phyloP scores from a whole-genome alignment of 2,797 vertebrate species.

The Emydoidea blandingii region DNA sequence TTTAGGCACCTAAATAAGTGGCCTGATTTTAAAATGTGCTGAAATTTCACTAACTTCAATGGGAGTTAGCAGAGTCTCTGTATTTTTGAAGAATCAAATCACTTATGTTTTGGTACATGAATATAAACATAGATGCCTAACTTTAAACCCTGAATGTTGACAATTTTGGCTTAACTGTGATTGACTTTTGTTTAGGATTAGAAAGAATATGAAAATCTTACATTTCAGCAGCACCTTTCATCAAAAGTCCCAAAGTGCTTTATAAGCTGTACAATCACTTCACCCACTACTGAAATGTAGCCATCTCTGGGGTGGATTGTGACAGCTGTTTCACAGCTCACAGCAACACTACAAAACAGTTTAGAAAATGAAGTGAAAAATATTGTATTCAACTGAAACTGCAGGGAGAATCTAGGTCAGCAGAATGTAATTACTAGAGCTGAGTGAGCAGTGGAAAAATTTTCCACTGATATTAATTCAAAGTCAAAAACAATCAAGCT shows the following conservation, averaged over 20 bases:
- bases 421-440: slow-evolving; percentile 34
- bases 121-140: neutral
- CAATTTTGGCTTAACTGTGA: neutral
- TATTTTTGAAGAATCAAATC: neutral
- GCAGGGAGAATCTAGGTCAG: slow-evolving; percentile 40
- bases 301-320: slow-evolving; percentile 1
- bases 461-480: neutral
- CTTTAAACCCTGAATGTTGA: neutral
- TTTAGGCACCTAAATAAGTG: neutral
- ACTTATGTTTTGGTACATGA: neutral
- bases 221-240: neutral
- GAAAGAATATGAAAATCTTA: neutral
- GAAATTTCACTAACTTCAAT: neutral
- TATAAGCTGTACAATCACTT: neutral
- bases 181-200: neutral
- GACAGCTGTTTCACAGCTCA: neutral
- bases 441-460: slow-evolving; percentile 21
- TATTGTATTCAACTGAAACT: slow-evolving; percentile 22
- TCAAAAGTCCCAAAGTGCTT: neutral
- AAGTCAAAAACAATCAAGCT: slow-evolving; percentile 13
- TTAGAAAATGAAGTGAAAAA: slow-evolving; percentile 1
- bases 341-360: neutral
- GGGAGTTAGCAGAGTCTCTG: neutral
- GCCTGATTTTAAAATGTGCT: neutral
- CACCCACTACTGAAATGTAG: neutral